phyloP scores from a whole-genome alignment of 2,888 invertebrate species.

The Pyralis farinalis region DNA sequence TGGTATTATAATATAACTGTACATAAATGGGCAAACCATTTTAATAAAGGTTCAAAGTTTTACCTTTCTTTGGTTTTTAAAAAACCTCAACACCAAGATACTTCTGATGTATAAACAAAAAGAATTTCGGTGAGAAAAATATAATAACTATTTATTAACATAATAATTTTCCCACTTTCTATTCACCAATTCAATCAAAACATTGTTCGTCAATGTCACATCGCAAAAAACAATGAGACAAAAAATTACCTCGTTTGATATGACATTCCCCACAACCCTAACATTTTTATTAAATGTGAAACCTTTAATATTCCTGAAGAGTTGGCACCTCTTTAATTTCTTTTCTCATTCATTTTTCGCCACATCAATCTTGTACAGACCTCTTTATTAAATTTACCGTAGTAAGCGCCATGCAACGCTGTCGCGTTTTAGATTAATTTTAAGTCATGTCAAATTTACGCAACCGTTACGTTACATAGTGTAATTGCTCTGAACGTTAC shows the following conservation, averaged over 20 bases:
- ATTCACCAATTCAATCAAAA: not conserved
- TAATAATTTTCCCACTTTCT: no score
- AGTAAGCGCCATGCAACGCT: not conserved
- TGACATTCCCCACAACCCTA: conserved; percentile 15
- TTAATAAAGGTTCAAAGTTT: no score
- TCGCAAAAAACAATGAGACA: not conserved
- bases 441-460: not conserved
- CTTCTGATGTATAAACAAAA: no score
- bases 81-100: no score
- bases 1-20: no score
- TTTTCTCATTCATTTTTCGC: conserved; percentile 43
- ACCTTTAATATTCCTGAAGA: conserved; percentile 45
- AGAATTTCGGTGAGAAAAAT: no score
- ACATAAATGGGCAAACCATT: no score
- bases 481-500: no score
- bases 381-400: conserved; percentile 64
- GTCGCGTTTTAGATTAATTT: not conserved
- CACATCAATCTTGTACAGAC: conserved; percentile 66
- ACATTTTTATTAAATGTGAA: conserved; percentile 34
- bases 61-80: no score
- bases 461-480: no score
- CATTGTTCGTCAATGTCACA: not conserved
- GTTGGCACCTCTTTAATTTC: conserved; percentile 50
- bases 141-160: no score
- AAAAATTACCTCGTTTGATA: not conserved